Conservation (phyloP, 2,797 vertebrate species). For the Gadopsis marmoratus region DNA sequence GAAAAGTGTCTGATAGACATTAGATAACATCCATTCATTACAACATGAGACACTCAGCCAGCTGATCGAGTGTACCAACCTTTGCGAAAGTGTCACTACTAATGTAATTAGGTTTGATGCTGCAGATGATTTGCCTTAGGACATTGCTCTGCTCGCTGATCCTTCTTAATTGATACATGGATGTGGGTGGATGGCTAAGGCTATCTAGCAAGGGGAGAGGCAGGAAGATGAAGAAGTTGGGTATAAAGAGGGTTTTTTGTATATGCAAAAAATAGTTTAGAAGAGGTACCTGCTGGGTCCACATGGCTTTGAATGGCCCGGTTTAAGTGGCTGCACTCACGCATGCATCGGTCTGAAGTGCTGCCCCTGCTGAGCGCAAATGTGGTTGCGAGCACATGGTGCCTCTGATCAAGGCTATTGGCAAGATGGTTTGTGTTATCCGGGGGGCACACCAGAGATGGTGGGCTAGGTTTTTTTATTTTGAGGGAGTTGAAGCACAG, state of each 20-base stretch:
- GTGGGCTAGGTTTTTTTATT: constrained; percentile 32
- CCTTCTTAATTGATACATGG: constrained; percentile 69
- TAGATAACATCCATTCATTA: constrained; percentile 48
- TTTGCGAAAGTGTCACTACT: constrained; percentile 46
- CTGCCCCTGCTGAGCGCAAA: constrained; percentile 73
- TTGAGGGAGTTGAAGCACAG: constrained; percentile 62
- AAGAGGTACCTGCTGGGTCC: constrained; percentile 77
- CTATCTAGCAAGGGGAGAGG: constrained; percentile 23
- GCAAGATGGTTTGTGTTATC: constrained; percentile 63
- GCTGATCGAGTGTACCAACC: constrained; percentile 42
- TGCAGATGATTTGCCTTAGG: constrained; percentile 77
- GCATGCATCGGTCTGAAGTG: constrained; percentile 69
- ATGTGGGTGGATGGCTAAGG: constrained; percentile 67
- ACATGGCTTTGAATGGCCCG: constrained; percentile 74
- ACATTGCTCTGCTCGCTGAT: constrained; percentile 69
- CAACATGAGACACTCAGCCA: constrained; percentile 30
- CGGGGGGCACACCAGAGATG: constrained; percentile 27
- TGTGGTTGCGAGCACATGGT: constrained; percentile 51
- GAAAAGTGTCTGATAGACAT: constrained; percentile 30
- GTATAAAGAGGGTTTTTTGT: constrained; percentile 32
- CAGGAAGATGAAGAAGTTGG: constrained; percentile 43
- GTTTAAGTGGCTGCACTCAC: constrained; percentile 79
- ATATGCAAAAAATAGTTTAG: constrained; percentile 13
- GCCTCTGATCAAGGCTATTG: constrained; percentile 74
- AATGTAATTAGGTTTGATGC: constrained; percentile 67